Evolutionary conservation across 2,888 invertebrate genomes (phyloP).

Genomic region (Lamellibrachia columna): DNA sequence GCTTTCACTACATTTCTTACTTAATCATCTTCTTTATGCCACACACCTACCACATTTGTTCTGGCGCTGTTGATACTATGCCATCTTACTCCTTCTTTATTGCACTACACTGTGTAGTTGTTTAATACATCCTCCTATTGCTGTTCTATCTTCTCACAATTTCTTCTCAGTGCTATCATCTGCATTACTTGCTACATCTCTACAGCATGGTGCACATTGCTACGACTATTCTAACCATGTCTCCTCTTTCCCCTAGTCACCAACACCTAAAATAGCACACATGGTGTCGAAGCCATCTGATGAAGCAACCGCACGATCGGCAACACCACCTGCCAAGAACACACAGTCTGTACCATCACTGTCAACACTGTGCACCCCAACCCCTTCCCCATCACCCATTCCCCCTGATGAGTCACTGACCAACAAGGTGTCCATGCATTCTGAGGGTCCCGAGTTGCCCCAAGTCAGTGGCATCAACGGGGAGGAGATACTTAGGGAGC

Average conservation of each 20-base stretch:
- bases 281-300: background rate
- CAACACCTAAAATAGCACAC: background rate
- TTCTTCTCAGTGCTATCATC: background rate
- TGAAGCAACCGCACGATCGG: background rate
- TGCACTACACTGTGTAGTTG: background rate
- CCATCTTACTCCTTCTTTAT: background rate
- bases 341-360: background rate
- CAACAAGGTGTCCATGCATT: background rate
- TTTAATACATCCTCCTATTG: background rate
- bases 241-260: constrained; percentile 6
- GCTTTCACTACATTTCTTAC: background rate
- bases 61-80: background rate
- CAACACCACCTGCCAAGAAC: background rate
- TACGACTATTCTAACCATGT: background rate
- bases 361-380: background rate
- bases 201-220: background rate
- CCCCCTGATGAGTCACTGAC: background rate
- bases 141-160: background rate
- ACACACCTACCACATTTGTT: background rate
- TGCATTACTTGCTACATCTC: background rate
- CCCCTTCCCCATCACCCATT: background rate
- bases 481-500: constrained; percentile 53
- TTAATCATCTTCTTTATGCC: background rate
- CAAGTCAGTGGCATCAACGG: background rate
- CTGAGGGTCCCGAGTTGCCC: background rate